A percentile compares a stretch with the other conserved stretches of the same genome.
Conservation (phyloP, 2,113 vertebrate species). For the Aptenodytes forsteri region DNA sequence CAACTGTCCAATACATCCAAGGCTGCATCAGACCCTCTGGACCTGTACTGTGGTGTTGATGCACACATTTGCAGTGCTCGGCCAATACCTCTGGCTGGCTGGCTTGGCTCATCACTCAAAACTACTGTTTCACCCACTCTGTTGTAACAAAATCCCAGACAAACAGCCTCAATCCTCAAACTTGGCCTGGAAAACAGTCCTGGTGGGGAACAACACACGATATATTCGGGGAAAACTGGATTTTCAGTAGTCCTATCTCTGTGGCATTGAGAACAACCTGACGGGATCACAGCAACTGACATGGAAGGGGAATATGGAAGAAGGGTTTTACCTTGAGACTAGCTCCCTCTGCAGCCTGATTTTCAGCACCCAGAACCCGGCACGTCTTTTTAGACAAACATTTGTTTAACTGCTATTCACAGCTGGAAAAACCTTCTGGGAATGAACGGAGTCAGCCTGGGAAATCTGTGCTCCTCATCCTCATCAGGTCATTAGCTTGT, state of each 20-base stretch:
- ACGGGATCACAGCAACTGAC: not conserved
- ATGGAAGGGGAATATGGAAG: rapidly evolving
- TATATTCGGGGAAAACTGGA: rapidly evolving
- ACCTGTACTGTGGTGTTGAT: not conserved
- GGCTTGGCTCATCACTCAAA: not conserved
- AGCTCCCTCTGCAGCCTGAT: conserved; percentile 49
- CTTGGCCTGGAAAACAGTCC: not conserved
- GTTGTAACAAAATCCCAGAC: not conserved
- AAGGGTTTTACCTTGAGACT: not conserved
- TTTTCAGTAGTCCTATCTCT: not conserved
- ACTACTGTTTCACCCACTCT: not conserved
- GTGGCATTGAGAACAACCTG: not conserved
- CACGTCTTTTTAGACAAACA: not conserved
- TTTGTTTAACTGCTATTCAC: not conserved
- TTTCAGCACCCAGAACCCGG: not conserved
- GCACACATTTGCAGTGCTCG: not conserved
- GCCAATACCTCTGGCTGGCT: not conserved
- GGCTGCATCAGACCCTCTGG: not conserved
- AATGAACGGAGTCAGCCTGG: not conserved
- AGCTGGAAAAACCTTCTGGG: not conserved
- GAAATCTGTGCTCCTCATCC: not conserved
- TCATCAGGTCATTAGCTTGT: not conserved
- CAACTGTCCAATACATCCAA: not conserved
- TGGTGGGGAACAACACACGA: not conserved
- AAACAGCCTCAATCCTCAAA: not conserved